Evolutionary conservation across 2,888 invertebrate species (phyloP), one percentile per base, ranked within the genome.

Genomic region (Lycophotia porphyrea): DNA sequence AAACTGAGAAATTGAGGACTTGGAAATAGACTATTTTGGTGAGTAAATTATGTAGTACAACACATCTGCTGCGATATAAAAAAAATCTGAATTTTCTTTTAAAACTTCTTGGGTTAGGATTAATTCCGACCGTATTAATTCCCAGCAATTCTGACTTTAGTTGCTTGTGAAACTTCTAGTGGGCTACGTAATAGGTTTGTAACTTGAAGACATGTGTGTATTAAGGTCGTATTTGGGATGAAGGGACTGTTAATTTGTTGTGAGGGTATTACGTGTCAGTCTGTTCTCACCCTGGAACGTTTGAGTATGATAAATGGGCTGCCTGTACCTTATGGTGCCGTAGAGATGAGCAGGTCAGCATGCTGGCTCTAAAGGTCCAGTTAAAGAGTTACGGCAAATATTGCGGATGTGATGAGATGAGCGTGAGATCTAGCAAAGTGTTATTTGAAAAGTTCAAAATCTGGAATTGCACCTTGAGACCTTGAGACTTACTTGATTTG

Each of bases 171-270:
- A 71, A 47, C 21, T 52, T 5, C 4, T 34, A 24, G 31, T 31
- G 9, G 13, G 31, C 18, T 15, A 55, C n/a, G 8, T 24, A 36
- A 74, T 34, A 44, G 8, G 2, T 8, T 73, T 36, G 34, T 47
- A 15, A 47, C 34, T 31, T 9, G 24, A 63, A 27, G 18, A 44
- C 42, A 52, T 39, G 42, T 34, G n/a, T 73, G 68, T 68, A 34
- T 55, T 42, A 72, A 24, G 36, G 15, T 31, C 31, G 31, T n/a
- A 52, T n/a, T 39, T n/a, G 15, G n/a, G n/a, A 3, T 63, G 39
- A 39, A 36, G n/a, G n/a, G 42, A 34, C 44, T 44, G 44, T 34
- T 44, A 34, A 68, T 52, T 71, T 39, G 72, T 39, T 39, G 18
- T 24, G 31, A 31, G 39, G 13, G 39, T 49, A 71, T 34, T 15